Percentiles rank a stretch among this genome's conserved stretches.
phyloP scores from a whole-genome alignment of 2,888 invertebrate species.

The Aleiodes alternator region DNA sequence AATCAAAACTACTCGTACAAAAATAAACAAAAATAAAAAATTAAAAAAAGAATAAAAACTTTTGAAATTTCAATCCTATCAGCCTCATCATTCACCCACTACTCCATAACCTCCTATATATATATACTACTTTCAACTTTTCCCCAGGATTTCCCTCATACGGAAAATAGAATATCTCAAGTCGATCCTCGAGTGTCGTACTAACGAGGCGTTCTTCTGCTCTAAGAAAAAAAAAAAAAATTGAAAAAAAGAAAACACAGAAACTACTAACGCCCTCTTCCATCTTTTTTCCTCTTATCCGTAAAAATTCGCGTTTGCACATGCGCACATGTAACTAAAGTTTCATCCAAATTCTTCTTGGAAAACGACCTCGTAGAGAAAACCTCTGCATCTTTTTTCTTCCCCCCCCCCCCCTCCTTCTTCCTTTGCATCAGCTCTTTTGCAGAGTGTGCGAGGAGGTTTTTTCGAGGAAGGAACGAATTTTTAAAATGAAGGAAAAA shows the following conservation, averaged over 20 bases:
- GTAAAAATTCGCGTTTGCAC: constrained; percentile 16
- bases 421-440: not conserved
- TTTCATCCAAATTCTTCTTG: constrained; percentile 66
- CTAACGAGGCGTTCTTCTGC: constrained; percentile 38
- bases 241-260: too few relatives aligned
- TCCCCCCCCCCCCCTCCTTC: too few relatives aligned
- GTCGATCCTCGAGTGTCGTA: constrained; percentile 43
- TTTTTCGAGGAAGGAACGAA: constrained; percentile 44
- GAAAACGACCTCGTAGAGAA: constrained; percentile 61
- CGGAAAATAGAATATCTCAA: constrained; percentile 43
- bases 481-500: constrained; percentile 29
- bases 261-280: constrained; percentile 22
- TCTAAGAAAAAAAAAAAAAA: constrained; percentile 21
- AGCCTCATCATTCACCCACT: constrained; percentile 43
- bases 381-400: constrained; percentile 50
- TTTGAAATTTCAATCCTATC: constrained; percentile 43
- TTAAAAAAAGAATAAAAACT: constrained; percentile 21
- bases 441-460: constrained; percentile 25
- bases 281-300: not conserved
- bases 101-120: not conserved
- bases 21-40: constrained; percentile 11
- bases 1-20: constrained; percentile 7
- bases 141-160: constrained; percentile 28
- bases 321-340: constrained; percentile 30
- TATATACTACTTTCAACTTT: constrained; percentile 33